A percentile compares a stretch with the other conserved stretches of the same genome.
Evolutionary conservation across 2,113 vertebrate genomes (phyloP).

Genomic region (Ammodytes marinus): DNA sequence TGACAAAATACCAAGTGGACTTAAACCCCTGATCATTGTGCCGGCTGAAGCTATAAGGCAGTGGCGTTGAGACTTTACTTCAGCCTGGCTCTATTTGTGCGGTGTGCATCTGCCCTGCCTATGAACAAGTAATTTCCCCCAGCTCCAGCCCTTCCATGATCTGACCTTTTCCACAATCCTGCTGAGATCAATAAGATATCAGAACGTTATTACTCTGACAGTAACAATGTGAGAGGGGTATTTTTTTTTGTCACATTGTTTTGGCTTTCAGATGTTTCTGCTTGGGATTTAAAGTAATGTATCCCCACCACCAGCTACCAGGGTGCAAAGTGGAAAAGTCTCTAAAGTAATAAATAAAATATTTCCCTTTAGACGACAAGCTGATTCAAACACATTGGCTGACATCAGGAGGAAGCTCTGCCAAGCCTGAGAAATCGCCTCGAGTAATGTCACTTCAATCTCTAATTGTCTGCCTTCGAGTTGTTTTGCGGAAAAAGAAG

Average conservation of each 20-base stretch:
- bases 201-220: conserved; percentile 37
- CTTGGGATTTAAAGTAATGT: not conserved
- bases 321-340: not conserved
- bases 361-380: not conserved
- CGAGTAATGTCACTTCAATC: not conserved
- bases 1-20: not conserved
- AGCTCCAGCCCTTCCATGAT: conserved; percentile 29
- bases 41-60: not conserved
- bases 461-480: not conserved
- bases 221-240: conserved; percentile 25
- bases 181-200: conserved; percentile 55
- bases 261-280: conserved; percentile 19
- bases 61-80: not conserved
- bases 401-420: not conserved
- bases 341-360: conserved; percentile 13
- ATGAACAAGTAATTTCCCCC: conserved; percentile 16
- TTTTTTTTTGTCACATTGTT: conserved; percentile 1
- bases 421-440: not conserved
- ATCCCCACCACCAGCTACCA: not conserved
- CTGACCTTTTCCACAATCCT: conserved; percentile 50
- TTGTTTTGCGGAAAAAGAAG: too few species aligned
- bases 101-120: not conserved
- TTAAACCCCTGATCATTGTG: not conserved
- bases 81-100: not conserved
- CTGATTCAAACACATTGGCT: not conserved